Conservation (phyloP, 2,797 vertebrate genomes). For the Sebastes vulpes region DNA sequence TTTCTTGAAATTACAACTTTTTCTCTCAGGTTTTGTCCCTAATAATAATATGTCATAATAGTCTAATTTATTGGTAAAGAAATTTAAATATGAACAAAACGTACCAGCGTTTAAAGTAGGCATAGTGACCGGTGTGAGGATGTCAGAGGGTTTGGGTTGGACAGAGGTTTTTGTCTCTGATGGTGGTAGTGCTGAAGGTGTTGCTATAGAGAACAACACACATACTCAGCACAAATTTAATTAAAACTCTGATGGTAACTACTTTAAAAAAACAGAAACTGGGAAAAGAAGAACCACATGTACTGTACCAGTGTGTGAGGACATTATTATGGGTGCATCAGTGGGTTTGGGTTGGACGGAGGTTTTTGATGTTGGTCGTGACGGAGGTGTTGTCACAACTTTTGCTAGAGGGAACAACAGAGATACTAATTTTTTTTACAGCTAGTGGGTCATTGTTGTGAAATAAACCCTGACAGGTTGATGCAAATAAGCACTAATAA, state of each 20-base stretch:
- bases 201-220: too few relatives aligned
- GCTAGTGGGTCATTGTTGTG: too few relatives aligned
- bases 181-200: too few relatives aligned
- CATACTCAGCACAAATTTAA: too few relatives aligned
- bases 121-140: neutral
- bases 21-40: neutral
- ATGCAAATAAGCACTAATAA: neutral
- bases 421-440: neutral
- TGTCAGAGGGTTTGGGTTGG: neutral
- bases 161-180: too few relatives aligned
- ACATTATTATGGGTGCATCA: neutral
- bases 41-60: neutral
- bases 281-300: neutral
- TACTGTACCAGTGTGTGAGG: slow-evolving; percentile 5
- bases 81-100: neutral
- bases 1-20: neutral
- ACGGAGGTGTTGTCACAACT: neutral
- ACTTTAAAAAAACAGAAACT: neutral
- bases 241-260: neutral
- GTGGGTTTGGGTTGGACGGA: slow-evolving; percentile 8
- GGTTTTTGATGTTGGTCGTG: neutral
- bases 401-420: slow-evolving; percentile 3
- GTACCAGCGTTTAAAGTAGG: neutral
- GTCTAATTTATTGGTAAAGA: neutral
- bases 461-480: too few relatives aligned